These are phyloP conservation scores for Macaca mulatta DNA, from an alignment of 2,113 vertebrate species.

Conservation along the genomic window DNA sequence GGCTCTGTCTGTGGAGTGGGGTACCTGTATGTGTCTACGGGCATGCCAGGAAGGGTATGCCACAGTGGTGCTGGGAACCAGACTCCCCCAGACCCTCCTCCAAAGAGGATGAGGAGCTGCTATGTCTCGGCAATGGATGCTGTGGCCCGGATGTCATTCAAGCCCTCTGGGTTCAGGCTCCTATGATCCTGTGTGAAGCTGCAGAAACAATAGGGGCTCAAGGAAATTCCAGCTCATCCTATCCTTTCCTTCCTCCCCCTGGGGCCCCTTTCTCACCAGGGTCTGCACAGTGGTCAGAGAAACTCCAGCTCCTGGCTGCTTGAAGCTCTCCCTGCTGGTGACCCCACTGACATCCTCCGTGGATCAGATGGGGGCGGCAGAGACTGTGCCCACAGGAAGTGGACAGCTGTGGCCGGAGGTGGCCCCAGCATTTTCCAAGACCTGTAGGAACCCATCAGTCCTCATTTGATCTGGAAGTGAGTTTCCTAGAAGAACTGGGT, in stretches of 20 bases:
- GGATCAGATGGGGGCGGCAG: neutral
- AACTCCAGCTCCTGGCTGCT: neutral
- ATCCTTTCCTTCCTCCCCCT: neutral
- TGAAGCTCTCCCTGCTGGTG: neutral
- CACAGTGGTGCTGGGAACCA: rapidly evolving
- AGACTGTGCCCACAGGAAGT: neutral
- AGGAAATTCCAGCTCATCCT: neutral
- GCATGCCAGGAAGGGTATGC: no score
- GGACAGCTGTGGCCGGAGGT: neutral
- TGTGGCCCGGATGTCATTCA: neutral
- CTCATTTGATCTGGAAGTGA: neutral
- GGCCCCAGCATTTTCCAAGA: neutral
- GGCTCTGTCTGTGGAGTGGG: neutral
- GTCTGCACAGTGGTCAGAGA: neutral
- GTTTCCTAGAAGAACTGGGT: neutral
- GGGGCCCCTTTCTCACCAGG: neutral
- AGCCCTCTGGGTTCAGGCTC: neutral
- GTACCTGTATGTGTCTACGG: neutral
- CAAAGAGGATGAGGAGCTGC: neutral
- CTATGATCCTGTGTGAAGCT: neutral
- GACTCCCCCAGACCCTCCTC: neutral
- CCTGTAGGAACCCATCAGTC: neutral
- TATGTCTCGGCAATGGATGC: neutral
- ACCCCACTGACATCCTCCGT: neutral
- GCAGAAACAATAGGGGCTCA: neutral